Base-by-base conservation (phyloP, 2,113 vertebrate genomes). In the Poeciliopsis prolifica region DNA sequence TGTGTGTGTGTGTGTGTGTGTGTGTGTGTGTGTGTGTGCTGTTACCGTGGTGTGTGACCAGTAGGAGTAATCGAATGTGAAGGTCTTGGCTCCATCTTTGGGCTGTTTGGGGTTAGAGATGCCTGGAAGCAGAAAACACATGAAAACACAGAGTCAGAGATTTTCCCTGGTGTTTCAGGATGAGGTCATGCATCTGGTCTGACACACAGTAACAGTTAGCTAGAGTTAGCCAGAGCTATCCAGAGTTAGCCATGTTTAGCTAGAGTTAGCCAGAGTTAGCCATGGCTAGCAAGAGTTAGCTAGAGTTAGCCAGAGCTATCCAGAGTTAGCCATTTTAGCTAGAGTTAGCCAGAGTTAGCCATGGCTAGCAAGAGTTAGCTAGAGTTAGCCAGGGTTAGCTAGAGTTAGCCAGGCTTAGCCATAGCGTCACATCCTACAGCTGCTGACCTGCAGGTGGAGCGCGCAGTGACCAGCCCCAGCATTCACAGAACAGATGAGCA, bases 51-150 rank as follows among this genome's bases (percentile, higher is more conserved):
- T 96, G 90, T 97, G 96, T 24, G 96, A 97, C 96, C 96, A 97
- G 81, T 97, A 97, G 58, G 96, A 97, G 64, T 97, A 95, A 79
- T 97, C 96, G 0, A 97, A 97, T 2, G 95, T 96, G 92, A 97
- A 97, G 89, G 92, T 97, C 93, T 97, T 97, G 73, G 94, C 90
- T 74, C 90, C 89, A 75, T 96, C 96, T 91, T 95, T 97, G 87
- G 91, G 67, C 85, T 95, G 95, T 87, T 96, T 97, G 77, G 96
- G n/a, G 74, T 96, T 97, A 35, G 81, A 77, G 88, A 97, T 97
- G 70, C 95, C 96, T 97, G 93, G 0, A 77, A 60, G 51, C 9
- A 19, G 2, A 77, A 3, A 73, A 9, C 78, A 5, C 40, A 2
- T 3, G 33, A 64, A 8, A 3, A 17, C 2, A 1, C 24, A 4